These are phyloP conservation scores for Pelodiscus sinensis DNA, from an alignment of 2,113 vertebrate species.

Conservation along the genomic window DNA sequence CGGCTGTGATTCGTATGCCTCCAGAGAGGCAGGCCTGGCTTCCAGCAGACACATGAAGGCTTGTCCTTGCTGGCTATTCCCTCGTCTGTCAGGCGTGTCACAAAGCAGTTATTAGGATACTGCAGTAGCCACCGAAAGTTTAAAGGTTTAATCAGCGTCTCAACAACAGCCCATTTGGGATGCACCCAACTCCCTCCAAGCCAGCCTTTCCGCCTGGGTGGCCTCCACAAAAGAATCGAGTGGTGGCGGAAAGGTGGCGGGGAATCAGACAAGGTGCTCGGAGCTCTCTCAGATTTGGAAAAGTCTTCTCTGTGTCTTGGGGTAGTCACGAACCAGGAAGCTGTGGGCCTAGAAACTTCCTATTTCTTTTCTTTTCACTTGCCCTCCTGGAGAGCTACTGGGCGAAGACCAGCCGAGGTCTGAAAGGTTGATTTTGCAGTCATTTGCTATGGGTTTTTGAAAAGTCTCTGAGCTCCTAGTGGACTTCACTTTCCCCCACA, in stretches of 20 bases:
- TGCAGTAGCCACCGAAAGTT: neutral
- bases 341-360: neutral
- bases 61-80: neutral
- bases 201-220: slow-evolving; percentile 10
- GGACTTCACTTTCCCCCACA: neutral
- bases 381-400: neutral
- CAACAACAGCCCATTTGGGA: neutral
- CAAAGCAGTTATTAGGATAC: neutral
- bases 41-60: neutral
- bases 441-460: neutral
- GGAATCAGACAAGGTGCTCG: slow-evolving; percentile 27
- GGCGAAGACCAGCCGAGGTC: neutral
- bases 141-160: neutral
- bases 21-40: neutral
- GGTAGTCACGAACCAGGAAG: neutral
- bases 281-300: neutral
- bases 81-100: too few species aligned
- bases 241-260: neutral
- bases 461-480: neutral
- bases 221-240: slow-evolving; percentile 9
- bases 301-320: slow-evolving; percentile 11
- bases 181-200: neutral
- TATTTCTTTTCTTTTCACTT: neutral
- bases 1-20: neutral
- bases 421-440: neutral